Evolutionary conservation across 2,113 vertebrate genomes (phyloP).

Genomic region (Syrrhaptes paradoxus): DNA sequence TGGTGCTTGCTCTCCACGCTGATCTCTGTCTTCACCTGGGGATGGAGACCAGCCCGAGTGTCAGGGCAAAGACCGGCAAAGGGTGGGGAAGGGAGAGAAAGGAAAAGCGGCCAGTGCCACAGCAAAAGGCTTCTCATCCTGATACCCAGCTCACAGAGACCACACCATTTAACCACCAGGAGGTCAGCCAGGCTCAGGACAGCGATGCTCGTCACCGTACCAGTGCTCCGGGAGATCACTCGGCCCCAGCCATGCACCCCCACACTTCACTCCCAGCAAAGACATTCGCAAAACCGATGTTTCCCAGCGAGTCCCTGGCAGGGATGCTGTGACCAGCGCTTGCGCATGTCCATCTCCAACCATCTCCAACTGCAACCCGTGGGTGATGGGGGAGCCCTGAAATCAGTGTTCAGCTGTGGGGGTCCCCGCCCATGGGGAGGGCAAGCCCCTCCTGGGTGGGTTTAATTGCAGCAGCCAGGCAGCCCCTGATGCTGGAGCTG

Average conservation of each 20-base stretch:
- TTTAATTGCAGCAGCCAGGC: not conserved
- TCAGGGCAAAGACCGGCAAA: not conserved
- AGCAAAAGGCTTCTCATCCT: not conserved
- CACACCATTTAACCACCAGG: fast-evolving
- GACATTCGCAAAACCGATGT: not conserved
- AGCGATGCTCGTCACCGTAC: not conserved
- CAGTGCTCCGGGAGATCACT: not conserved
- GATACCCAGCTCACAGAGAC: not conserved
- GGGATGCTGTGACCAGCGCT: not conserved
- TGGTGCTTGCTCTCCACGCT: slow-evolving; percentile 93
- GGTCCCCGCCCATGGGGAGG: not conserved
- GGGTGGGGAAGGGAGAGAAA: not conserved
- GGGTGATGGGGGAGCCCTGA: not conserved
- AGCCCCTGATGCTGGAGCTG: fast-evolving
- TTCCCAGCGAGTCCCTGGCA: not conserved
- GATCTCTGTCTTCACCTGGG: slow-evolving; percentile 93
- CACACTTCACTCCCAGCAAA: not conserved
- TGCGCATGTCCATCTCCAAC: fast-evolving
- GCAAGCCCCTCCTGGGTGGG: not conserved
- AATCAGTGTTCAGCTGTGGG: not conserved
- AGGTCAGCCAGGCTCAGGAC: not conserved
- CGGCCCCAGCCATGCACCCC: not conserved
- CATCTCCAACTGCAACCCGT: not conserved
- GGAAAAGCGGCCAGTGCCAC: not conserved
- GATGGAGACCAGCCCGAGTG: not conserved